A percentile compares a stretch with the other conserved stretches of the same genome.
These are phyloP conservation scores for Corynorhinus townsendii DNA, from an alignment of 2,113 vertebrate genomes.

Conservation along the genomic window DNA sequence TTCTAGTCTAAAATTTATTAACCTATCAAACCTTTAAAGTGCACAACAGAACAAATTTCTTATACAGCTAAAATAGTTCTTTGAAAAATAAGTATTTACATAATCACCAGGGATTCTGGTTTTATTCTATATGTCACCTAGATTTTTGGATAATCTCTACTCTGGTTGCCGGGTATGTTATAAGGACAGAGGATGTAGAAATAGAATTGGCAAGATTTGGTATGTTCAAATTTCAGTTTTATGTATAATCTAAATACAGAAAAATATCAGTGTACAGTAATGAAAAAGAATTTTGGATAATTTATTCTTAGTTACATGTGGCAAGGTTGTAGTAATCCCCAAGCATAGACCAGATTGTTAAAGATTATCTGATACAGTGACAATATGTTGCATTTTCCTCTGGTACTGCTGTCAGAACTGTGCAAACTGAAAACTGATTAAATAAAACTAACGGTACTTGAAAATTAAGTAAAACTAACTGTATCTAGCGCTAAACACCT, in stretches of 20 bases:
- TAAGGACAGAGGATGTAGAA: background rate
- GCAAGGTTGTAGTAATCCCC: background rate
- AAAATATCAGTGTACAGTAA: background rate
- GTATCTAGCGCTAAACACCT: background rate
- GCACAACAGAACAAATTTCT: background rate
- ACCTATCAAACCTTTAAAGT: conserved; percentile 3
- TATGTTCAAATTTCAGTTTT: conserved; percentile 12
- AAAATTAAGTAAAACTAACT: conserved; percentile 25
- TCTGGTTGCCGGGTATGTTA: background rate
- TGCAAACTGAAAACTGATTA: background rate
- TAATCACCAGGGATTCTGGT: background rate
- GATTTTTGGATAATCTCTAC: conserved; percentile 13
- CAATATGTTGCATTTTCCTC: background rate
- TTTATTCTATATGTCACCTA: conserved; percentile 39
- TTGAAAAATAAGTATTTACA: conserved; percentile 27
- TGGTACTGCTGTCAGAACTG: background rate
- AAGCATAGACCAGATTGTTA: background rate
- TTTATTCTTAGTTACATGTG: conserved; percentile 9
- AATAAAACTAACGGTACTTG: conserved; percentile 21
- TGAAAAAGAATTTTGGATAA: background rate
- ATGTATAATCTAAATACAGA: background rate
- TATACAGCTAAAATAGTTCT: background rate
- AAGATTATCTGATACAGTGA: background rate
- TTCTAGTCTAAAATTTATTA: background rate
- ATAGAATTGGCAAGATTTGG: background rate